A percentile compares a stretch with the other conserved stretches of the same genome.
Evolutionary conservation across 2,888 invertebrate genomes (phyloP).

Genomic region (Caenorhabditis sinica): DNA sequence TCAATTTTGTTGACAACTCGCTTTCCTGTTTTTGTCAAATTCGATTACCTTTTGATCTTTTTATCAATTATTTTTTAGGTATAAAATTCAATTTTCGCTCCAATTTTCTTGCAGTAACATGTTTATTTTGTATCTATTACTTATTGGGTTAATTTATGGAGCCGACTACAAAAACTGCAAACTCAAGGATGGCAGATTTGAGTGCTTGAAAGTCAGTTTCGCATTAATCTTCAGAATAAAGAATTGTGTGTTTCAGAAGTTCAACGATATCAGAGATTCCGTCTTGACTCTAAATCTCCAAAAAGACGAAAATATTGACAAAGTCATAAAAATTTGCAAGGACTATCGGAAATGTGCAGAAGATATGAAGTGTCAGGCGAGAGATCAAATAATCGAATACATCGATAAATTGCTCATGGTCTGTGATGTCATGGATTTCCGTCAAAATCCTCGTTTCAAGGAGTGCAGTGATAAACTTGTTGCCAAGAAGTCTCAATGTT

Average conservation of each 20-base stretch:
- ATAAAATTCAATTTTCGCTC: neutral
- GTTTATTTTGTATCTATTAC: neutral
- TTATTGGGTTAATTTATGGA: neutral
- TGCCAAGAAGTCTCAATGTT: neutral
- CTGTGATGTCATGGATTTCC: neutral
- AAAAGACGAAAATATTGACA: neutral
- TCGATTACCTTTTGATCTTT: neutral
- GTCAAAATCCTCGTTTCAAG: neutral
- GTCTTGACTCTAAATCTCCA: neutral
- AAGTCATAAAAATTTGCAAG: neutral
- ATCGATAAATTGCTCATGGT: neutral
- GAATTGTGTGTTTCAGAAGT: no score
- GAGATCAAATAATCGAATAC: neutral
- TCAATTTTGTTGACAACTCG: neutral
- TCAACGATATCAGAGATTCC: neutral
- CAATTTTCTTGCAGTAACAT: neutral
- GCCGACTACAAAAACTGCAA: neutral
- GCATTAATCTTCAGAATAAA: no score
- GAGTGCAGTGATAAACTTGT: neutral
- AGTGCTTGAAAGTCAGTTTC: neutral
- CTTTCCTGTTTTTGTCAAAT: neutral
- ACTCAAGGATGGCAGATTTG: neutral
- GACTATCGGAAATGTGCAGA: conserved; percentile 1
- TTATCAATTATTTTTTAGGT: no score
- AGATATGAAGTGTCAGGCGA: neutral